phyloP scores from a whole-genome alignment of 2,888 invertebrate genomes.

The Agonopterix heracliana region DNA sequence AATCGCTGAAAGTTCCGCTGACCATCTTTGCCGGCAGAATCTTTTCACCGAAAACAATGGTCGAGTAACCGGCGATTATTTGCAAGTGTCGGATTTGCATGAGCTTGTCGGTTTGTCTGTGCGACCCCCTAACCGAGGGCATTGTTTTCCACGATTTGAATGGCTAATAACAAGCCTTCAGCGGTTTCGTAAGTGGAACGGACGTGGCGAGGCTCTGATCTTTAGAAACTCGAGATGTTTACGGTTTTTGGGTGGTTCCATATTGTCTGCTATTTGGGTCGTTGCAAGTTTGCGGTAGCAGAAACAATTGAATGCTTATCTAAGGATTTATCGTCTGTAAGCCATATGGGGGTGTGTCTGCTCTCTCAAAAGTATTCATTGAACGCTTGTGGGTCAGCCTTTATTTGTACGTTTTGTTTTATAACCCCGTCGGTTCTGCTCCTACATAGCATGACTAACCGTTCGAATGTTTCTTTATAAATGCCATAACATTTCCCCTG shows the following conservation, averaged over 20 bases:
- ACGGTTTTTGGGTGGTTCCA: constrained; percentile 35
- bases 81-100: constrained; percentile 56
- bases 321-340: neutral
- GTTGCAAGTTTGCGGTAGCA: constrained; percentile 10
- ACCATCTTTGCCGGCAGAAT: constrained; percentile 34
- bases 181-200: constrained; percentile 38
- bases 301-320: constrained; percentile 7
- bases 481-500: no score
- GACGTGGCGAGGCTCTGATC: constrained; percentile 21
- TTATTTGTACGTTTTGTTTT: no score
- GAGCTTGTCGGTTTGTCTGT: constrained; percentile 35
- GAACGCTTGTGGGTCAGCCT: neutral
- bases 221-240: constrained; percentile 47
- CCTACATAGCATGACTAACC: no score
- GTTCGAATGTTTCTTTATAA: no score
- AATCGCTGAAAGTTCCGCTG: constrained; percentile 16
- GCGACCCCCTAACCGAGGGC: constrained; percentile 55
- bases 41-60: constrained; percentile 52
- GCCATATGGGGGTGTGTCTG: neutral
- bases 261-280: constrained; percentile 29
- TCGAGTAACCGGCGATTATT: constrained; percentile 43
- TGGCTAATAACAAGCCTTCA: constrained; percentile 57
- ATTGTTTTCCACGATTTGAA: constrained; percentile 63
- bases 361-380: neutral
- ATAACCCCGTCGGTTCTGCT: no score